These are phyloP conservation scores for Trichonephila clavata DNA, from an alignment of 1,140 invertebrate genomes.

Conservation along the genomic window DNA sequence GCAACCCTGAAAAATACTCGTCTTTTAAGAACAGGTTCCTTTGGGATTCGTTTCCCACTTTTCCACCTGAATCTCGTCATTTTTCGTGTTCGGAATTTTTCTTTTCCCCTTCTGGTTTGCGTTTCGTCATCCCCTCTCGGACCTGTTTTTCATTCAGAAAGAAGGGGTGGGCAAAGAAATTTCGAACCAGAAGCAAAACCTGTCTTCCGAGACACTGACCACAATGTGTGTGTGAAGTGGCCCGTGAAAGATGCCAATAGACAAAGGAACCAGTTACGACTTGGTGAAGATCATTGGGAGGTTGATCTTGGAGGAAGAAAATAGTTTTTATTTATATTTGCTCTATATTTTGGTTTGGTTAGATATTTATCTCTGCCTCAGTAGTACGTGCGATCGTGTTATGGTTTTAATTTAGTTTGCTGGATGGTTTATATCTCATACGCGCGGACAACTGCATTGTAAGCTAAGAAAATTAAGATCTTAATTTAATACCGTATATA, in stretches of 20 bases:
- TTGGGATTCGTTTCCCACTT: background rate
- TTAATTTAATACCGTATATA: no score
- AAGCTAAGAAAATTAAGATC: no score
- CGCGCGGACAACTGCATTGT: no score
- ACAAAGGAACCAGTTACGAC: background rate
- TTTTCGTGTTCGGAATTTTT: background rate
- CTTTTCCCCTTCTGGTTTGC: background rate
- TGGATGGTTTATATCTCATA: no score
- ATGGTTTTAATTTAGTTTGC: no score
- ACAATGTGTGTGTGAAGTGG: no score
- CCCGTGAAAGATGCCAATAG: background rate
- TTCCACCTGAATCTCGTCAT: constrained; percentile 14
- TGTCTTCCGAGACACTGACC: background rate
- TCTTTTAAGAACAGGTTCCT: background rate
- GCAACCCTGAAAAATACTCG: constrained; percentile 28
- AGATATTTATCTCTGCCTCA: no score
- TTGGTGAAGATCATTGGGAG: background rate
- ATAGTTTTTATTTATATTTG: no score
- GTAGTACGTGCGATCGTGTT: no score
- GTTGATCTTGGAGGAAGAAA: background rate
- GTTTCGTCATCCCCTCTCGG: background rate
- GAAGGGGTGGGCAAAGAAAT: background rate
- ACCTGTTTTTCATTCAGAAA: constrained; percentile 1
- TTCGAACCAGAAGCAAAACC: background rate
- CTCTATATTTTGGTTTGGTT: no score